A percentile compares a stretch with the other conserved stretches of the same genome.
phyloP scores from a whole-genome alignment of 2,797 vertebrate genomes.

The Dendrocincla fuliginosa region DNA sequence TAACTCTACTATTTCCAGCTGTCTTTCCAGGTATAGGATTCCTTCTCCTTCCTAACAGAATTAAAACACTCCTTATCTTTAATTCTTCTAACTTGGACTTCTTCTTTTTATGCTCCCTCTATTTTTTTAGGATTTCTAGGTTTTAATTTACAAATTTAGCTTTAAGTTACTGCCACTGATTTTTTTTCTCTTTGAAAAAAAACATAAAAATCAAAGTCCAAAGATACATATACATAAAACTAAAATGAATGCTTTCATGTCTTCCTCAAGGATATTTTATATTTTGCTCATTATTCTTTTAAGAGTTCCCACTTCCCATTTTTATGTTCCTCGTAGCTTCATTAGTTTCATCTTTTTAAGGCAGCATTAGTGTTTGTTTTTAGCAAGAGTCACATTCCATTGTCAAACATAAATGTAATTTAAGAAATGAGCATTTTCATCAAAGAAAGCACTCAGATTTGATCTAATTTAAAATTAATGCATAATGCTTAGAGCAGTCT shows the following conservation, averaged over 20 bases:
- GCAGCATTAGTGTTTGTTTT: not conserved
- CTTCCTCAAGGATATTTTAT: not conserved
- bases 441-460: not conserved
- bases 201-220: not conserved
- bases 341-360: constrained; percentile 7
- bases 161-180: not conserved
- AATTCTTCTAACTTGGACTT: not conserved
- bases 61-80: not conserved
- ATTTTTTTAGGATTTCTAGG: not conserved
- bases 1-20: not conserved
- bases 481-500: not conserved
- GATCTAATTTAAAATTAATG: not conserved
- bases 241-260: not conserved
- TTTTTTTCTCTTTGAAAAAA: not conserved
- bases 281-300: not conserved
- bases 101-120: not conserved
- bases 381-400: not conserved
- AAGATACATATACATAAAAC: not conserved
- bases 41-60: not conserved
- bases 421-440: not conserved
- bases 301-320: not conserved
- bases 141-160: not conserved
- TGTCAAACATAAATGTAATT: not conserved
- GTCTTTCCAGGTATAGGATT: not conserved
- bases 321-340: not conserved